These are phyloP conservation scores for Calliopsis andreniformis DNA, from an alignment of 1,140 invertebrate species.

Conservation along the genomic window DNA sequence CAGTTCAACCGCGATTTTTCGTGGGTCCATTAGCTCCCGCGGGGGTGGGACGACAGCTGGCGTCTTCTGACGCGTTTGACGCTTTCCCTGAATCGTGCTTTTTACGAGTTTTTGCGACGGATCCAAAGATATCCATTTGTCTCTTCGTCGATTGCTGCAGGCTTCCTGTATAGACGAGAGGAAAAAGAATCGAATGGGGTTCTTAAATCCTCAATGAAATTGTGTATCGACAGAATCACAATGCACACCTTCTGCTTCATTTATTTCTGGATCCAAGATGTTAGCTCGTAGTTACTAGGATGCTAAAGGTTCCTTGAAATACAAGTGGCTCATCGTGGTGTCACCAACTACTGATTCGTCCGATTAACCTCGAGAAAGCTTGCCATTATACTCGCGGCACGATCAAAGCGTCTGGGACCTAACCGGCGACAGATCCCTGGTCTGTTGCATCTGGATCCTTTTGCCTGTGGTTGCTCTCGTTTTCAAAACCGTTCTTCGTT, in stretches of 20 bases:
- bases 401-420: constrained; percentile 26
- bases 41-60: not conserved
- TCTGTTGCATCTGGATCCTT: constrained; percentile 8
- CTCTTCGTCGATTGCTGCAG: not conserved
- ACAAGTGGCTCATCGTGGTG: not conserved
- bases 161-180: too few relatives aligned
- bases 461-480: not conserved
- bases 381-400: constrained; percentile 28
- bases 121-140: not conserved
- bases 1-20: constrained; percentile 1
- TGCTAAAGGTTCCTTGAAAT: constrained; percentile 27
- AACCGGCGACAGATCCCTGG: not conserved
- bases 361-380: constrained; percentile 29
- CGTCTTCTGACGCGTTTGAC: not conserved
- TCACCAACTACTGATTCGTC: constrained; percentile 25
- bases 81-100: not conserved
- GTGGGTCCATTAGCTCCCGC: constrained; percentile 1
- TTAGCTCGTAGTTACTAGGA: constrained; percentile 17
- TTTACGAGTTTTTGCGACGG: not conserved
- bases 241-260: not conserved
- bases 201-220: not conserved
- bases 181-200: too few relatives aligned
- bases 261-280: constrained; percentile 10
- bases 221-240: constrained; percentile 9
- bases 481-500: constrained; percentile 5